Evolutionary conservation across 1,140 invertebrate species (phyloP), one percentile per base, ranked within the genome.

Genomic region (Diachasmimorpha longicaudata): DNA sequence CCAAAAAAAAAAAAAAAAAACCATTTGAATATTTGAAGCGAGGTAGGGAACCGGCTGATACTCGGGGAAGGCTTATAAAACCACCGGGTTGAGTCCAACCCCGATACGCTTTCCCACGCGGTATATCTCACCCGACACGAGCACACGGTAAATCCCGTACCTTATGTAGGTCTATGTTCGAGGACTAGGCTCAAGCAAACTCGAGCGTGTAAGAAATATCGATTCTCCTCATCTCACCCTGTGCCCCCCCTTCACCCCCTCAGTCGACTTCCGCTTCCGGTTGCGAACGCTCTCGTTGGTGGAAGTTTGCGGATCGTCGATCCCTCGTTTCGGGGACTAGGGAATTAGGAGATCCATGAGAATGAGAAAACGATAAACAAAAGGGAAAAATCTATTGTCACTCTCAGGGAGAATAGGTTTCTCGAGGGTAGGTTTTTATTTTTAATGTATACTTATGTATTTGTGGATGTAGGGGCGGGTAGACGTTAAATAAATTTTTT

Each of bases 141-240:
- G 23, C 21, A 8, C 23, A 23, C 31, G 58, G 10, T 63, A 31
- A 63, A 63, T 31, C 14, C 14, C 58, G 58, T 14, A 55, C 48
- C n/a, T 55, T 14, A 31, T 63, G 19, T 63, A 63, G 19, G 21
- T 63, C 21, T 63, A 25, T 23, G 31, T 63, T 25, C 58, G 58
- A 63, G 14, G n/a, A 23, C 68, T 46, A 42, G 21, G 46, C 46
- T 19, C 13, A 55, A 71, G 70, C 42, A 73, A 52, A 63, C 5
- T 77, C 74, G 55, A 72, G 79, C 78, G 70, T 81, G 81, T 79
- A 78, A 78, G 79, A 82, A 81, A 79, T 82, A 84, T 84, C 79
- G 83, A 84, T 84, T 83, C 66, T 23, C 31, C 42, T 42, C 36
- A 16, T 14, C 63, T 21, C 70, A 25, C 14, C 13, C 46, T 71